A percentile compares a stretch with the other conserved stretches of the same genome.
phyloP scores from a whole-genome alignment of 2,888 invertebrate species.

The Phalera bucephala region DNA sequence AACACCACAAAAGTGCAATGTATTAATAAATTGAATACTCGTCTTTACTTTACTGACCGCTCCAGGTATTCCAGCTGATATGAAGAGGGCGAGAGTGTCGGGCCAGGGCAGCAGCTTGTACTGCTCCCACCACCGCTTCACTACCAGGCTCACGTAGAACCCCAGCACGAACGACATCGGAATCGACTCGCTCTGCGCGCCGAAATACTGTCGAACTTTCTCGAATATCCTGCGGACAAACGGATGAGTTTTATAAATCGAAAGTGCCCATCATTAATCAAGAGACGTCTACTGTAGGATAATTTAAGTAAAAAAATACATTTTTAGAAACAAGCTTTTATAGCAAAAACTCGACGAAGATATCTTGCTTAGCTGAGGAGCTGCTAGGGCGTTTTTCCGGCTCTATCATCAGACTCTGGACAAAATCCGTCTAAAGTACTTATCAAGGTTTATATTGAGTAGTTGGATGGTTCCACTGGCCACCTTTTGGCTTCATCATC shows the following conservation, averaged over 20 bases:
- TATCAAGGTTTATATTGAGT: too few relatives aligned
- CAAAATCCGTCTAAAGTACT: too few relatives aligned
- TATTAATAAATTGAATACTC: conserved; percentile 39
- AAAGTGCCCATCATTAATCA: too few relatives aligned
- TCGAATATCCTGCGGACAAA: conserved; percentile 90
- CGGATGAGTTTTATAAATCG: neutral
- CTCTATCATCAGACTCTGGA: too few relatives aligned
- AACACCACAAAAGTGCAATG: conserved; percentile 3
- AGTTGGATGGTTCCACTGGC: too few relatives aligned
- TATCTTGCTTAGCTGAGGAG: too few relatives aligned
- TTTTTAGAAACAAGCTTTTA: too few relatives aligned
- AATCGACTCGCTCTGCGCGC: conserved; percentile 93
- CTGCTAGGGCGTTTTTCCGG: too few relatives aligned
- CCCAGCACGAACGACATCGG: conserved; percentile 98
- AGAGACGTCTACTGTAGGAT: too few relatives aligned
- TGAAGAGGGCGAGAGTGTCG: conserved; percentile 94
- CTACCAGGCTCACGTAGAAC: conserved; percentile 96
- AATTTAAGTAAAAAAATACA: too few relatives aligned
- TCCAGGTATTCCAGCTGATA: conserved; percentile 95
- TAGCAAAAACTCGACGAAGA: too few relatives aligned
- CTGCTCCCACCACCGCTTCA: conserved; percentile 98
- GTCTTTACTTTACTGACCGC: conserved; percentile 87
- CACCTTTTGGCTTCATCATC: too few relatives aligned
- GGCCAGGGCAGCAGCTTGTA: conserved; percentile 97
- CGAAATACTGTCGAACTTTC: conserved; percentile 92